phyloP scores from a whole-genome alignment of 2,797 vertebrate species.

The Caiman crocodilus region DNA sequence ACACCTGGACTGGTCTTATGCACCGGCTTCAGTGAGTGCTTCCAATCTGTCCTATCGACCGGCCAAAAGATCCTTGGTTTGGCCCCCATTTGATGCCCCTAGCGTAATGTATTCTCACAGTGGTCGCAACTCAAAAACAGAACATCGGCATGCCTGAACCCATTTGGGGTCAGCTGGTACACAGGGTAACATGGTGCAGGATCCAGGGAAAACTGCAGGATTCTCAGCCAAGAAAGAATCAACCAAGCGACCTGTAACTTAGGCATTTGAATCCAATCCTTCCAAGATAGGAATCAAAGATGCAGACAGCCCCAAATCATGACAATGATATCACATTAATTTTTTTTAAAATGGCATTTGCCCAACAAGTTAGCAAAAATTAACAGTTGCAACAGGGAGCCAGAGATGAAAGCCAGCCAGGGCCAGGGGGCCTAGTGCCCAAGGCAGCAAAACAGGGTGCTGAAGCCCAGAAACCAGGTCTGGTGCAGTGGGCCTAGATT shows the following conservation, averaged over 20 bases:
- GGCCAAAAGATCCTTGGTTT: no score
- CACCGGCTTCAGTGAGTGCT: no score
- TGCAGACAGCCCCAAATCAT: background rate
- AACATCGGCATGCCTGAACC: background rate
- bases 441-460: no score
- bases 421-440: no score
- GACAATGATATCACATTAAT: background rate
- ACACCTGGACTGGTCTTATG: no score
- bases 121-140: background rate
- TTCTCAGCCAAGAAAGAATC: background rate
- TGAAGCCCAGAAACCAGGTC: no score
- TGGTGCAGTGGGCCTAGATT: no score
- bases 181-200: background rate
- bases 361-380: background rate
- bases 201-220: background rate
- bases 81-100: no score
- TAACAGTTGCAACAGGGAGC: background rate
- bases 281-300: background rate
- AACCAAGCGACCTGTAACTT: background rate
- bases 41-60: no score
- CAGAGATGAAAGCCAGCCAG: no score
- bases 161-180: background rate
- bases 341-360: background rate
- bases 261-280: no score
- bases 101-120: background rate